Evolutionary conservation across 2,797 vertebrate genomes (phyloP), one percentile per base, ranked within the genome.

Genomic region (Echiichthys vipera): DNA sequence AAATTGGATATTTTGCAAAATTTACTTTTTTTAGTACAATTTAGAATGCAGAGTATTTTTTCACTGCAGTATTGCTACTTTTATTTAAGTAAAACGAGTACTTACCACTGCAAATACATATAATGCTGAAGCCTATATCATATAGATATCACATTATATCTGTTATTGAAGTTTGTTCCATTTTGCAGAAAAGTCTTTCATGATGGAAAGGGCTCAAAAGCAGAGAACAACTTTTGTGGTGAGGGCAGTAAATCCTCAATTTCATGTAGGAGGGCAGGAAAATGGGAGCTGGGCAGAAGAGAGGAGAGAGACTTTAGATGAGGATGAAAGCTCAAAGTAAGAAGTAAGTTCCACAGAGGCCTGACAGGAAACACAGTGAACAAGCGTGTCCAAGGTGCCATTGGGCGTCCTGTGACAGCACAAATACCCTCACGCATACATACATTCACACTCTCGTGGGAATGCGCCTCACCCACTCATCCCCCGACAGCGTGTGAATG

Each of bases 191-290:
- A 59, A 43, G n/a, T 47, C 17, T 71, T 49, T 67, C 24, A 22
- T 66, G n/a, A 43, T 25, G 6, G 22, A 71, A 40, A 55, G 27
- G 27, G 59, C 42, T 71, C 10, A 37, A 34, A 68, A 45, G 51
- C n/a, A 15, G 9, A 53, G 40, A 58, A 20, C 37, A 63, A 55
- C 32, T 24, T 65, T 57, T 69, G 29, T 45, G 77, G n/a, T 15
- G 5, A 53, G 54, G 46, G 29, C 74, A 59, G 50, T 66, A 62
- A 85, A 84, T 82, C 46, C 18, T 42, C 30, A 49, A 39, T 72
- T 72, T 83, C 56, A 45, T 45, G 57, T 49, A 30, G 46, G 66
- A 77, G 59, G 50, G 27, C 51, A 65, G 45, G 39, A 49, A 49
- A 81, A 55, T n/a, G 18, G 47, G 61, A 77, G 39, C 69, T 63